A percentile compares a stretch with the other conserved stretches of the same genome.
These are phyloP conservation scores for Ophioninae sp. DNA, from an alignment of 2,888 invertebrate genomes.

Conservation along the genomic window DNA sequence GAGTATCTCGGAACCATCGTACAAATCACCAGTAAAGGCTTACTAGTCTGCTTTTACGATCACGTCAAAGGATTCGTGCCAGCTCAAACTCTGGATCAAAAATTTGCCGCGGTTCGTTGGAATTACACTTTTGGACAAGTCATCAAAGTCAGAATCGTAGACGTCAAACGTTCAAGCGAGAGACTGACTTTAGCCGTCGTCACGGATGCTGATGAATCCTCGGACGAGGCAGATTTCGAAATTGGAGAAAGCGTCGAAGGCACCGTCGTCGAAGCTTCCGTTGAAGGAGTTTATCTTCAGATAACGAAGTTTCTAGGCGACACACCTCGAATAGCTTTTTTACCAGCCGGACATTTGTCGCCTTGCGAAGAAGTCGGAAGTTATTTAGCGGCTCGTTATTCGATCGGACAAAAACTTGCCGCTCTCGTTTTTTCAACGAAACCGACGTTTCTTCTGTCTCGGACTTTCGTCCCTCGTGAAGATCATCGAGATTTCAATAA, in stretches of 20 bases:
- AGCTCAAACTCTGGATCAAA: conserved; percentile 75
- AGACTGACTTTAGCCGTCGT: conserved; percentile 65
- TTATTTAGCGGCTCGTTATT: conserved; percentile 69
- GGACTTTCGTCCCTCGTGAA: conserved; percentile 69
- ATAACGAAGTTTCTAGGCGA: conserved; percentile 63
- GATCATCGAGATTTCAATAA: conserved; percentile 64
- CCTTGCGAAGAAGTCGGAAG: conserved; percentile 73
- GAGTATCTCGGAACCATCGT: conserved; percentile 84
- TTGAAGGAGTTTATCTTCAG: conserved; percentile 72
- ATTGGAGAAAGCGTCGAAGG: conserved; percentile 74
- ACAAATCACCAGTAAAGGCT: conserved; percentile 81
- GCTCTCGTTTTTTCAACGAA: conserved; percentile 73
- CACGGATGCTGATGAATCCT: conserved; percentile 32
- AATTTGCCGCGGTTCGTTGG: conserved; percentile 76
- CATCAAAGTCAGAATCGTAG: conserved; percentile 71
- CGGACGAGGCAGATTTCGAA: conserved; percentile 47
- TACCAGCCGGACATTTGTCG: conserved; percentile 77
- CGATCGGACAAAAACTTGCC: conserved; percentile 71
- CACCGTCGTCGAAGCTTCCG: conserved; percentile 71
- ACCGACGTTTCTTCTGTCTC: conserved; percentile 72
- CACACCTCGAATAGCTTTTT: conserved; percentile 66
- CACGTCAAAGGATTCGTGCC: conserved; percentile 83
- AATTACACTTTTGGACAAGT: conserved; percentile 85
- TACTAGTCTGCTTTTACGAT: conserved; percentile 84
- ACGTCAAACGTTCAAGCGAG: conserved; percentile 56